phyloP scores from a whole-genome alignment of 2,113 vertebrate species.

The Geococcyx californianus region DNA sequence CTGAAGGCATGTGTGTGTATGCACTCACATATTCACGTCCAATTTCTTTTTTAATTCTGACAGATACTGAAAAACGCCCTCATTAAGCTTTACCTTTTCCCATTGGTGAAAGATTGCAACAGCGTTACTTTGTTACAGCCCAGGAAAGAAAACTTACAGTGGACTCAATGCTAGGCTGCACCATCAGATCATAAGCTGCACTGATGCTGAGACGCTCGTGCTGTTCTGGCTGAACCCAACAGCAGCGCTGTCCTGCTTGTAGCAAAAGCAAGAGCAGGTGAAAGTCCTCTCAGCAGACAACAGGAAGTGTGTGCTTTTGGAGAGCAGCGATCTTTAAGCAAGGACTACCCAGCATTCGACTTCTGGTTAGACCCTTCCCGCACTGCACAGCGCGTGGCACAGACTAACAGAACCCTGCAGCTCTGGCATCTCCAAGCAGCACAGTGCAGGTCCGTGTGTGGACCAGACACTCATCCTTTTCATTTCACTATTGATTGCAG shows the following conservation, averaged over 20 bases:
- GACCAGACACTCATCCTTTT: neutral
- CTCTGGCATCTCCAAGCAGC: neutral
- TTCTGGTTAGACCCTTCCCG: neutral
- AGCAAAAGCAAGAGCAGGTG: neutral
- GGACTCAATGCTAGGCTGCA: neutral
- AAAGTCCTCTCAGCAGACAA: neutral
- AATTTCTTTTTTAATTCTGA: neutral
- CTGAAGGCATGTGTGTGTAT: neutral
- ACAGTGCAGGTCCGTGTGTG: slow-evolving; percentile 30
- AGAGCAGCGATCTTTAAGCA: neutral
- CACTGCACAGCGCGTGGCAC: rapidly evolving
- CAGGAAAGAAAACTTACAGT: neutral
- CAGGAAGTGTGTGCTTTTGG: neutral
- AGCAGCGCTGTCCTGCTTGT: neutral
- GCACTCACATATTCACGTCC: rapidly evolving
- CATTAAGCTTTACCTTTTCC: neutral
- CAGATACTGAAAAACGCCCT: neutral
- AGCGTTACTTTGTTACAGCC: neutral
- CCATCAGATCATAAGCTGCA: neutral
- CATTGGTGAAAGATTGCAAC: neutral
- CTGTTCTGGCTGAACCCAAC: neutral
- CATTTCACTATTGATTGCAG: slow-evolving; percentile 18
- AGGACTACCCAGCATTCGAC: neutral
- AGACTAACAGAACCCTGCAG: neutral
- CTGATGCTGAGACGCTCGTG: neutral